Percentiles rank a stretch among this genome's conserved stretches.
Evolutionary conservation across 1,140 invertebrate genomes (phyloP).

Genomic region (Caenorhabditis inopinata): DNA sequence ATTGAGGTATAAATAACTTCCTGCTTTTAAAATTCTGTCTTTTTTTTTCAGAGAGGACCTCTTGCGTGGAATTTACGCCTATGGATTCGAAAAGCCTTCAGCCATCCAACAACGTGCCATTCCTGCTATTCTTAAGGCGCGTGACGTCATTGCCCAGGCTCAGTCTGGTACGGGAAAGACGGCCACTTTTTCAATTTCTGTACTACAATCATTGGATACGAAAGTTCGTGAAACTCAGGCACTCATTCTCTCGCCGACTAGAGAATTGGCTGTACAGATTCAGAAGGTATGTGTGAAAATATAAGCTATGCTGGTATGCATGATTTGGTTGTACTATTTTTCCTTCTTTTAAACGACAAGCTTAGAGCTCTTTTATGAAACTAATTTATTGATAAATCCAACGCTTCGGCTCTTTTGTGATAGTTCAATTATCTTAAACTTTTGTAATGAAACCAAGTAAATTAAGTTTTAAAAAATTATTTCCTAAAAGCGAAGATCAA

Average conservation of each 20-base stretch:
- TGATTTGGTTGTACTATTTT: too few species aligned
- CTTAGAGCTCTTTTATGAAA: too few species aligned
- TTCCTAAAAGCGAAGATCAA: too few species aligned
- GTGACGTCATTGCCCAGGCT: constrained; percentile 70
- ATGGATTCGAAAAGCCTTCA: constrained; percentile 99
- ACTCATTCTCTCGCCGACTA: constrained; percentile 88
- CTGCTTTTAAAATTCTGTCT: too few species aligned
- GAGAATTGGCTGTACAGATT: constrained; percentile 95
- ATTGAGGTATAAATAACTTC: constrained; percentile 82
- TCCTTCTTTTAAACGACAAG: too few species aligned
- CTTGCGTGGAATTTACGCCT: constrained; percentile 93
- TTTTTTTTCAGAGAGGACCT: too few species aligned
- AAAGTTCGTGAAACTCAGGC: constrained; percentile 95
- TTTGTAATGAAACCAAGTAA: too few species aligned
- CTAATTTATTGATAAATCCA: too few species aligned
- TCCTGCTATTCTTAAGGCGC: constrained; percentile 86
- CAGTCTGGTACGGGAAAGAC: constrained; percentile 99
- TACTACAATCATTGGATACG: constrained; percentile 89
- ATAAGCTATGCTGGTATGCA: too few species aligned
- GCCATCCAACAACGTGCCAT: constrained; percentile 98
- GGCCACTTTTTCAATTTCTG: constrained; percentile 94
- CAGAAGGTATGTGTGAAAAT: constrained; percentile 77
- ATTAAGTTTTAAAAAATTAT: too few species aligned
- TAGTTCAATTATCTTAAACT: too few species aligned
- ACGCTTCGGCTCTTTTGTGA: too few species aligned